Base-by-base conservation (phyloP, 2,797 vertebrate genomes). In the Lacerta viridis region DNA sequence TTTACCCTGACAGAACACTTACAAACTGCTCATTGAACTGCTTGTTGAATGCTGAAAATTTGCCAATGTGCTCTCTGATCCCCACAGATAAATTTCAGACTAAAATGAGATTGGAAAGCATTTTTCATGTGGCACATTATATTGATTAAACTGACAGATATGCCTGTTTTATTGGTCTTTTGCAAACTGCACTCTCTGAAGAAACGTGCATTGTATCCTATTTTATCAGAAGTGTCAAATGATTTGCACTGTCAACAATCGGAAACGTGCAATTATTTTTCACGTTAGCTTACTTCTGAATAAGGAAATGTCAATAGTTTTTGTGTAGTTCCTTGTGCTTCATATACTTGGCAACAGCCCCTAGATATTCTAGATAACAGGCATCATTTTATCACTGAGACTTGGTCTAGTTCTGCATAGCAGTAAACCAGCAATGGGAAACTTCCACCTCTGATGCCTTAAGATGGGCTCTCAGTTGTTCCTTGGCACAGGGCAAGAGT, bases 111-210 rank as follows among this genome's bases (percentile, higher is more conserved):
- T 82, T 90, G 77, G 64, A 90, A 91, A 92, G 84, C 43, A 89
- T 92, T 92, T 94, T 61, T 89, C 87, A 92, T 84, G 15, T 74
- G 89, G 82, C 59, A 86, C 27, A 90, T 85, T 91, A 83, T 87
- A 93, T 84, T 87, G 90, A 93, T 93, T 94, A 88, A 93, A 84
- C 81, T 91, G 89, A 92, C 90, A 94, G 79, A 90, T 91, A 90
- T n/a, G 81, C 83, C 87, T 90, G 68, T 82, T 95, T 94, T 93
- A 93, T 75, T 90, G 64, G 71, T 92, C 55, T 87, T 90, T 93
- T 91, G 80, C 46, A 92, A 94, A 91, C 86, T 87, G 88, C 4
- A 50, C 2, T 87, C 87, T 92, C 85, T 81, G 66, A 94, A 91
- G n/a, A n/a, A 91, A 93, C 4, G 90, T 23, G 66, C 5, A 90